These are phyloP conservation scores for Syrphus vitripennis DNA, from an alignment of 2,888 invertebrate genomes.

Conservation along the genomic window DNA sequence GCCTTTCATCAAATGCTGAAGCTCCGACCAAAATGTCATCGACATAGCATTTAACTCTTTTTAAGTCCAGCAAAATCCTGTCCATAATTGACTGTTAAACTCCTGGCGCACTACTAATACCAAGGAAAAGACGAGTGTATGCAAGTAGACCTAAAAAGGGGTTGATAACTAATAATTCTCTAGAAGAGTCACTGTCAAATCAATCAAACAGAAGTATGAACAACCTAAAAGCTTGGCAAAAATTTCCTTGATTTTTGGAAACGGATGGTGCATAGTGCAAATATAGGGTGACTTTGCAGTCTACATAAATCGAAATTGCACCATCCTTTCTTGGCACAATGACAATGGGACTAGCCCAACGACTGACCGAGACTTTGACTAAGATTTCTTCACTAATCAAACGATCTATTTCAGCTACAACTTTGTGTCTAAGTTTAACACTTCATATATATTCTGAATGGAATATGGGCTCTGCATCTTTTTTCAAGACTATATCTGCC, in stretches of 20 bases:
- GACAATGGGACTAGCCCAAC: not conserved
- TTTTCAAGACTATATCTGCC: not conserved
- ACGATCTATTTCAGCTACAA: not conserved
- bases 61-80: too few species aligned
- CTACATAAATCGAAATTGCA: not conserved
- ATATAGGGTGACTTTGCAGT: not conserved
- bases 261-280: not conserved
- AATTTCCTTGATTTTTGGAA: not conserved
- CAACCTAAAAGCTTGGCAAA: not conserved
- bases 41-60: too few species aligned
- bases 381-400: not conserved
- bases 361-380: not conserved
- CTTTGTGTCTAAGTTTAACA: not conserved
- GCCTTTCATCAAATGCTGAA: not conserved
- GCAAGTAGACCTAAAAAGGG: not conserved
- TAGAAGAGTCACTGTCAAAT: not conserved
- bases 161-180: not conserved
- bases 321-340: not conserved
- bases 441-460: not conserved
- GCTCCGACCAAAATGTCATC: too few species aligned
- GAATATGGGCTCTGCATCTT: not conserved
- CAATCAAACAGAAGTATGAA: not conserved
- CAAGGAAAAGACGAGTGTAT: not conserved
- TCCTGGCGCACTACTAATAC: not conserved
- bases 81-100: too few species aligned